Conservation (phyloP, 2,797 vertebrate species). For the Crax fasciolata region DNA sequence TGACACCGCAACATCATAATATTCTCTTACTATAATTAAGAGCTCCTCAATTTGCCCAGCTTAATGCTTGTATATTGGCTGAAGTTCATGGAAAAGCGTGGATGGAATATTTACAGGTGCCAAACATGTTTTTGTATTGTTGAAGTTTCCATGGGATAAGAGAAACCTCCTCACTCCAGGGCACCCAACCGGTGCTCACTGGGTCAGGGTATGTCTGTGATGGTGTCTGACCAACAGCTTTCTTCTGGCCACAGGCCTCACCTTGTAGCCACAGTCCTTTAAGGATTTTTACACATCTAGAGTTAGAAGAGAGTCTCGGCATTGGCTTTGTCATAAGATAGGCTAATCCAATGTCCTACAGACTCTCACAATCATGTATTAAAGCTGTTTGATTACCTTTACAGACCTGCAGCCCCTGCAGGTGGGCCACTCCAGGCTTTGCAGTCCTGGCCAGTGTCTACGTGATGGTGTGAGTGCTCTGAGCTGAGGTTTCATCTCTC, state of each 20-base stretch:
- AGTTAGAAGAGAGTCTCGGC: not conserved
- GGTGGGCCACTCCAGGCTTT: rapidly evolving
- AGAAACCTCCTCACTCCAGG: not conserved
- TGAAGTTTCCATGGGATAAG: not conserved
- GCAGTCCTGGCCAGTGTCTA: rapidly evolving
- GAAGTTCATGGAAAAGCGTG: not conserved
- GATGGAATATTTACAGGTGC: not conserved
- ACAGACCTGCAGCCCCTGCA: not conserved
- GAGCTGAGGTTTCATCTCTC: not conserved
- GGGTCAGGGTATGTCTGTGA: not conserved
- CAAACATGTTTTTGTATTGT: not conserved
- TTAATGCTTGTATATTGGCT: not conserved
- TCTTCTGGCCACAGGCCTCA: not conserved
- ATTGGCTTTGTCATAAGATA: not conserved
- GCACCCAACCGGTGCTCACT: rapidly evolving
- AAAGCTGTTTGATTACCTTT: not conserved
- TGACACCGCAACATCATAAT: not conserved
- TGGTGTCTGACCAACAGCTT: not conserved
- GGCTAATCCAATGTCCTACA: not conserved
- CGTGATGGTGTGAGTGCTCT: rapidly evolving
- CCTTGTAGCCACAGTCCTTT: not conserved
- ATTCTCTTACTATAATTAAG: not conserved
- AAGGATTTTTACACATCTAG: not conserved
- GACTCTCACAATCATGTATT: rapidly evolving
- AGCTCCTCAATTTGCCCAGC: not conserved